Evolutionary conservation across 1,140 invertebrate genomes (phyloP).

Genomic region (Brachystomella parvula): DNA sequence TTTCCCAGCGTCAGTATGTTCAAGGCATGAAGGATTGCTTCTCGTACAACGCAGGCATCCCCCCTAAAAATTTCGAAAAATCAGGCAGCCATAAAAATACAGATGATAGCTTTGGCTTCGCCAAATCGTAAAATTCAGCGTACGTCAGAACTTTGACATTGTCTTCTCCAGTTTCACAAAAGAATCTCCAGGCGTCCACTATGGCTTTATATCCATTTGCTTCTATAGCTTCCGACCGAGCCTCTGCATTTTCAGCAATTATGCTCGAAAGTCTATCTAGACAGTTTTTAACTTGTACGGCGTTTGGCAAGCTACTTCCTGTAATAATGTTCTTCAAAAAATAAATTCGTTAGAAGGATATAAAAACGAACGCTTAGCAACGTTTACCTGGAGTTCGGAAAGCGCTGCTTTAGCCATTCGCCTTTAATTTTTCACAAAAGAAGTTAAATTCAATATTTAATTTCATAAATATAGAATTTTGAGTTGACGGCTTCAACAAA

Average conservation of each 20-base stretch:
- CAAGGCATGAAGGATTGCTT: constrained; percentile 10
- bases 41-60: constrained; percentile 9
- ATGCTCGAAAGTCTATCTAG: too few relatives aligned
- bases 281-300: too few relatives aligned
- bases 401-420: too few relatives aligned
- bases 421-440: too few relatives aligned
- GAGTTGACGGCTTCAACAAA: too few relatives aligned
- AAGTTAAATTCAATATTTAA: too few relatives aligned
- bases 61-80: constrained; percentile 3
- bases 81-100: not conserved
- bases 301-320: too few relatives aligned
- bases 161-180: constrained; percentile 17
- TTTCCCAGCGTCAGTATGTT: constrained; percentile 6
- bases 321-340: too few relatives aligned
- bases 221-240: constrained; percentile 9
- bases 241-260: not conserved
- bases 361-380: too few relatives aligned
- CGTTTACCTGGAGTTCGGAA: too few relatives aligned
- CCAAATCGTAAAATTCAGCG: not conserved
- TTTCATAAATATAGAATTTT: too few relatives aligned
- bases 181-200: constrained; percentile 10
- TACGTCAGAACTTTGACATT: constrained; percentile 16
- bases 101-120: not conserved
- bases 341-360: too few relatives aligned
- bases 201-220: constrained; percentile 11